Base-by-base conservation (phyloP, 1,140 invertebrate genomes). In the Babylonia areolata region DNA sequence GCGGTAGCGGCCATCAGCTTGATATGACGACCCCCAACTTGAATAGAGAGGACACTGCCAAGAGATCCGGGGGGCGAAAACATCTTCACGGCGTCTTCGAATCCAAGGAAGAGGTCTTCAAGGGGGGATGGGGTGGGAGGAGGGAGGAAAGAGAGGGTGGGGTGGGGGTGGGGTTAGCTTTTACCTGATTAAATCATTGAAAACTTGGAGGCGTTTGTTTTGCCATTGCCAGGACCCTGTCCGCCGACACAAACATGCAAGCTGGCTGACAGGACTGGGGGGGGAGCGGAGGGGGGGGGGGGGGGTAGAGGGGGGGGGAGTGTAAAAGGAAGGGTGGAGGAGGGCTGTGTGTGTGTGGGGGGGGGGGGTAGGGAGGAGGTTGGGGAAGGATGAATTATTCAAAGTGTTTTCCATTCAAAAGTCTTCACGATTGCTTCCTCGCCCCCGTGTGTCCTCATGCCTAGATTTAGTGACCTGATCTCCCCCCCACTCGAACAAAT, bases 141-240 rank as follows among this genome's bases (percentile, higher is more conserved):
- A 39, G 12, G 73, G 28, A 35, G 77, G 40, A n/a, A 0, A 6
- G 31, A 20, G 71, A 3, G 71, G 28, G 31, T 9, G 71, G 5
- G 35, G 12, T 1, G 28, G 71, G 33, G 31, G 5, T n/a, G 33
- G 71, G 33, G 31, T 0, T 0, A 35, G 78, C 78, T 80, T 80
- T 80, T 80, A 80, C 78, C 78, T 80, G 78, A 80, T 80, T 80
- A 80, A 80, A 80, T 80, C 78, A 39, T 58, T 80, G 40, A 54
- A 80, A 80, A 80, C 31, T 40, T 40, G 78, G 37, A 51, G 46
- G 78, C 78, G 75, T 77, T 77, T 77, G 75, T 77, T 77, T 77
- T 77, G n/a, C 75, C 75, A 77, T 77, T 40, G 75, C 75, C 37
- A 15, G 23, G 75, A 5, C 17, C 71, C 75, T 40, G 71, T 35